phyloP scores from a whole-genome alignment of 2,888 invertebrate species.

The Epinotia nisella region DNA sequence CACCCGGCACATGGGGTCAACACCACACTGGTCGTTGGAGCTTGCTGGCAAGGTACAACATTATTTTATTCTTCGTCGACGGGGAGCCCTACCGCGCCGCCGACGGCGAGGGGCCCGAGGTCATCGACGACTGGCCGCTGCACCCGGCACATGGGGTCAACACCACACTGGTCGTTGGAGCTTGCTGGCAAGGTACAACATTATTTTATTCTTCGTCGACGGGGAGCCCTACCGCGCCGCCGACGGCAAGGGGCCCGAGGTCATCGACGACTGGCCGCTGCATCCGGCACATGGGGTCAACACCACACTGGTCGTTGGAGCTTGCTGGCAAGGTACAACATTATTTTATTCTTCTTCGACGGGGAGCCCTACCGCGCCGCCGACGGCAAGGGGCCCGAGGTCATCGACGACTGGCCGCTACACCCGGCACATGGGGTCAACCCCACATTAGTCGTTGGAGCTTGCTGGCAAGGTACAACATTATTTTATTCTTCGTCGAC shows the following conservation, averaged over 20 bases:
- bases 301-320: constrained; percentile 97
- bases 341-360: constrained; percentile 93
- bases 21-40: constrained; percentile 97
- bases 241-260: constrained; percentile 92
- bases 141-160: constrained; percentile 97
- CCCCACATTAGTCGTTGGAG: constrained; percentile 97
- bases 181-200: constrained; percentile 97
- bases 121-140: constrained; percentile 99
- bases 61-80: constrained; percentile 89
- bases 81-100: constrained; percentile 87
- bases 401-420: constrained; percentile 99
- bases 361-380: constrained; percentile 87
- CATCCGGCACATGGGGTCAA: constrained; percentile 97
- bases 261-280: constrained; percentile 99
- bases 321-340: constrained; percentile 97
- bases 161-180: constrained; percentile 97
- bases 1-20: constrained; percentile 97
- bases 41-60: constrained; percentile 97
- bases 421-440: constrained; percentile 97
- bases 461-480: constrained; percentile 97
- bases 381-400: constrained; percentile 92
- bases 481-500: constrained; percentile 93
- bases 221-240: constrained; percentile 87
- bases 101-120: constrained; percentile 92
- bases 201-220: constrained; percentile 87